Evolutionary conservation across 2,113 vertebrate genomes (phyloP), one percentile per base, ranked within the genome.

Genomic region (mouse (Mus musculus)): DNA sequence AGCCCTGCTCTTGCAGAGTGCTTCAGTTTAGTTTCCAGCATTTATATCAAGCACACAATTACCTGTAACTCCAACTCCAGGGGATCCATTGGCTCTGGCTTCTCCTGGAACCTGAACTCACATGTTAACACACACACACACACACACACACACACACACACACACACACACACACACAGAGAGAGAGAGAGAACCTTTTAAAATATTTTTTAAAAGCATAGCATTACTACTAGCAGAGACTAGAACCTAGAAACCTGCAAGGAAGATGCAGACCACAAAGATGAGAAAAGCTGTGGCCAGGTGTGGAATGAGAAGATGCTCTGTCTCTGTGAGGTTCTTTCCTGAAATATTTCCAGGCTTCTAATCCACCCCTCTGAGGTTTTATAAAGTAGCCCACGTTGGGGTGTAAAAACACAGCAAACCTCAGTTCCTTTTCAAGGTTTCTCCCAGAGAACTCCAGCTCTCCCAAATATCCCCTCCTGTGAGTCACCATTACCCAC

Each of bases 331-430:
- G 76, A 92, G 95, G 94, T 86, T 96, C 77, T 46, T 49, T 72
- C 80, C 59, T 86, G 69, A 52, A 69, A 52, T n/a, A 10, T 24
- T 92, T 52, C 76, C 76, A 86, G 54, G 13, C 78, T 96, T 94
- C 54, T 81, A 95, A 86, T 69, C 81, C 92, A 72, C 72, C 77
- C 91, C 73, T 20, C 89, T 77, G 90, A 96, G 97, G 93, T 96
- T 94, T 61, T 39, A 75, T 56, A 20, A 56, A 71, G 91, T 49
- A 78, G 95, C 91, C 92, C 49, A 39, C 54, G 52, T 39, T 6
- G 5, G 90, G 94, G 92, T 91, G 88, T 96, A 86, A 90, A 94
- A 52, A 86, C 49, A 87, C 56, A 95, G 80, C 89, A 65, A 96
- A 95, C 96, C 95, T 94, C 92, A 95, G 78, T 28, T 39, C 63